These are phyloP conservation scores for Lycorma delicatula DNA, from an alignment of 1,140 invertebrate species.

Conservation along the genomic window DNA sequence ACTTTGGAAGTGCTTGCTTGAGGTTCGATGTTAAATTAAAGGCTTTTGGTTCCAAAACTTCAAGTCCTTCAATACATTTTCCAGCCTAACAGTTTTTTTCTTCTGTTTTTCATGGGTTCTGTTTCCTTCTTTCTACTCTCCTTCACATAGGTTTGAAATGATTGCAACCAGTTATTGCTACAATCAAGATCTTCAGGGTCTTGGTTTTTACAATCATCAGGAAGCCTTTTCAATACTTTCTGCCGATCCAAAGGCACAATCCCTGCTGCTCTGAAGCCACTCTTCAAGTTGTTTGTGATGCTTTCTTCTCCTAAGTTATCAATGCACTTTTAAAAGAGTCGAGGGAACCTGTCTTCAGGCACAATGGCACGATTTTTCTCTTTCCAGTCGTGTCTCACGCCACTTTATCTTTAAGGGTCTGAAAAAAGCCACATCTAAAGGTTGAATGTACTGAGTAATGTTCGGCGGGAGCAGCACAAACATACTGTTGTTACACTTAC, in stretches of 20 bases:
- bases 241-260: constrained; percentile 27
- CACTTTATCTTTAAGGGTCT: constrained; percentile 34
- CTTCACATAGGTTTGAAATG: neutral
- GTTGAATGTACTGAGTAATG: constrained; percentile 37
- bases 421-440: constrained; percentile 39
- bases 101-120: neutral
- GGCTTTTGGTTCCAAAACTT: neutral
- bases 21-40: neutral
- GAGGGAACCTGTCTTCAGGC: constrained; percentile 22
- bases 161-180: neutral
- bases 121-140: constrained; percentile 5
- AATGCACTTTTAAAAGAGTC: constrained; percentile 22
- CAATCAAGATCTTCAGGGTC: neutral
- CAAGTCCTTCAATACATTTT: constrained; percentile 2
- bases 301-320: neutral
- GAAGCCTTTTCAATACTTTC: constrained; percentile 20
- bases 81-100: neutral
- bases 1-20: neutral
- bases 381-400: constrained; percentile 34
- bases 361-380: constrained; percentile 5
- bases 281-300: constrained; percentile 21
- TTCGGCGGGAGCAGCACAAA: constrained; percentile 39
- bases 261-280: constrained; percentile 29
- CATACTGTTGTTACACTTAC: constrained; percentile 33
- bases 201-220: neutral